Evolutionary conservation across 2,888 invertebrate species (phyloP).

Genomic region (Euzetes globulus): DNA sequence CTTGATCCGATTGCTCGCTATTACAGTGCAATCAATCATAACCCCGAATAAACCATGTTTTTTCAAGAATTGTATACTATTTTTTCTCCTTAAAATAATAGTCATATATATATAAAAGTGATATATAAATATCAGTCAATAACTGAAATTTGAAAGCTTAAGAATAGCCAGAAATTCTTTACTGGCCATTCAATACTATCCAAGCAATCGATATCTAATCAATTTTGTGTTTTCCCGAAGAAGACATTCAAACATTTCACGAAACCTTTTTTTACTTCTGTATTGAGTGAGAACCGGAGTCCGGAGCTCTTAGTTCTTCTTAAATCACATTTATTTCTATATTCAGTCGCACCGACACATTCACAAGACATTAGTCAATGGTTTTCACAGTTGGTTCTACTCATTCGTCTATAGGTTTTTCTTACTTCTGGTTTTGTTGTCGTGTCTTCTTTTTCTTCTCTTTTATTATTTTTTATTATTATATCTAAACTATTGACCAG

Average conservation of each 20-base stretch:
- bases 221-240: neutral
- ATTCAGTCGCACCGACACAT: neutral
- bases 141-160: slow-evolving; percentile 11
- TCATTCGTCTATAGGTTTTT: no score
- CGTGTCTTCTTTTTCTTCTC: neutral
- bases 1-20: neutral
- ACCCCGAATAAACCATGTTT: neutral
- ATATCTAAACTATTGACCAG: neutral
- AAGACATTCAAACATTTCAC: neutral
- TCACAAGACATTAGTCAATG: neutral
- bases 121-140: slow-evolving; percentile 5
- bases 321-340: neutral
- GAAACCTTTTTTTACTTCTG: neutral
- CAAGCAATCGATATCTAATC: slow-evolving; percentile 23
- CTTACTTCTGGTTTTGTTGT: neutral
- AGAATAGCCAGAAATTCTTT: neutral
- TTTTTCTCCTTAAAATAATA: neutral
- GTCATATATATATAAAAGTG: neutral
- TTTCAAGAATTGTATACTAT: neutral
- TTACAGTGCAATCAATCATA: slow-evolving; percentile 23
- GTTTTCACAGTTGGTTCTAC: no score
- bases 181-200: neutral
- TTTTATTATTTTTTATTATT: neutral
- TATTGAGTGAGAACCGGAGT: neutral
- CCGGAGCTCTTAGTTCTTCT: neutral